These are phyloP conservation scores for Antechinus stuartii DNA, from an alignment of 2,113 vertebrate genomes.

Conservation along the genomic window DNA sequence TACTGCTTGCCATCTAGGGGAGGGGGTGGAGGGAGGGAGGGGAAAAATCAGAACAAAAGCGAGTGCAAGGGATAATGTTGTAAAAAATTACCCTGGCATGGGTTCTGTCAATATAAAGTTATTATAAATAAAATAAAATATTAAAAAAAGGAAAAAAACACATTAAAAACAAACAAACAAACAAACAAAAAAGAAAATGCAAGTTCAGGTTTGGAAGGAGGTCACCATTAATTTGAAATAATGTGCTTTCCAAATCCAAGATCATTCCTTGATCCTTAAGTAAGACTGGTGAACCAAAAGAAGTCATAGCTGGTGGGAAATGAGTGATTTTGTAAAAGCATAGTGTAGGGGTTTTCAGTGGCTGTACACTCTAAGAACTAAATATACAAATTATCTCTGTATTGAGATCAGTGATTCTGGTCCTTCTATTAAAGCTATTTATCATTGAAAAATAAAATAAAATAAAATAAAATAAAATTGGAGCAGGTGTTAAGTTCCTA, in stretches of 20 bases:
- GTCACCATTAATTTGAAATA: constrained; percentile 54
- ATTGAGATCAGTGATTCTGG: neutral
- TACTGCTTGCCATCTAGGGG: too few species aligned
- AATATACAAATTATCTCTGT: neutral
- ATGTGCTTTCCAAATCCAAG: constrained; percentile 41
- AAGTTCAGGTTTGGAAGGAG: constrained; percentile 68
- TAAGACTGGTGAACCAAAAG: neutral
- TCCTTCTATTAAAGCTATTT: neutral
- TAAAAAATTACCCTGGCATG: too few species aligned
- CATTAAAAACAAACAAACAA: too few species aligned
- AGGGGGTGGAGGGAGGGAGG: too few species aligned
- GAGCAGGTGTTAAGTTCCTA: neutral
- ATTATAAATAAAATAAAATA: too few species aligned
- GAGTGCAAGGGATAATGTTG: too few species aligned
- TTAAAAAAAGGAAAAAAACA: too few species aligned
- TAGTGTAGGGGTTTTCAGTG: neutral
- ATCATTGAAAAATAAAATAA: too few species aligned
- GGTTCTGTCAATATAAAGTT: too few species aligned
- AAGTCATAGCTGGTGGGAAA: neutral
- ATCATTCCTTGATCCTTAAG: neutral
- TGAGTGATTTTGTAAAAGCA: neutral
- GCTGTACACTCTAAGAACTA: neutral
- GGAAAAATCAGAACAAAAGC: too few species aligned
- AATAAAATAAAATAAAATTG: too few species aligned
- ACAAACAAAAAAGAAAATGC: constrained; percentile 45